Base-by-base conservation (phyloP, 2,888 invertebrate species). In the Polyploca ridens region DNA sequence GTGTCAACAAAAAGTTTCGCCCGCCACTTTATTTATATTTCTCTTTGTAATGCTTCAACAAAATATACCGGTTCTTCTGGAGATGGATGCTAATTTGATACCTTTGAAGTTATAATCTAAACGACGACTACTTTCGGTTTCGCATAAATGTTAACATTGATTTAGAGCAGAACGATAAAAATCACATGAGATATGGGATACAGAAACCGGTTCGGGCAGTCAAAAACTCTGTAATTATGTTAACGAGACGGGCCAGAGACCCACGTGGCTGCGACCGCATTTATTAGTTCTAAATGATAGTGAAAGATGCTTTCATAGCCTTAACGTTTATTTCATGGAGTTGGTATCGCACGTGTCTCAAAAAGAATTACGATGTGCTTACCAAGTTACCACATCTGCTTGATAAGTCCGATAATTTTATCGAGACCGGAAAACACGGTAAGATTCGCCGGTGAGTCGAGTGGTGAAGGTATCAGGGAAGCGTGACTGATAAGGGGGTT, bases 91-190 rank as follows among this genome's bases (percentile, higher is more conserved):
- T 79, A 79, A 86, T 88, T 79, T 84, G 74, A 70, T 75, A 79
- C 69, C 70, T 73, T 73, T 68, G 62, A 70, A 80, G 75, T 81
- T 78, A 84, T 83, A 82, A 84, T 81, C 81, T 78, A 77, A 81
- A 83, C 85, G 82, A 84, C 81, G 86, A 83, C 84, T 86, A 95
- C 95, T 95, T 95, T 94, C 95, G 90, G 93, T 95, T 95, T 95
- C 90, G 90, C 88, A 86, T 81, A 85, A 84, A 82, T 79, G 79
- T 82, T 81, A 81, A 84, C 79, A 81, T 84, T 82, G 85, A 90
- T 88, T 88, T 87, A 86, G 86, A 86, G 81, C 80, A 82, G 78
- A 76, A 69, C 78, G 78, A 85, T 84, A 86, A 86, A 87, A 86
- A 83, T 76, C 75, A 80, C 73, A 83, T 83, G 81, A 81, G 82